Conservation (phyloP, 2,113 vertebrate species). For the Gymnarchus niloticus region DNA sequence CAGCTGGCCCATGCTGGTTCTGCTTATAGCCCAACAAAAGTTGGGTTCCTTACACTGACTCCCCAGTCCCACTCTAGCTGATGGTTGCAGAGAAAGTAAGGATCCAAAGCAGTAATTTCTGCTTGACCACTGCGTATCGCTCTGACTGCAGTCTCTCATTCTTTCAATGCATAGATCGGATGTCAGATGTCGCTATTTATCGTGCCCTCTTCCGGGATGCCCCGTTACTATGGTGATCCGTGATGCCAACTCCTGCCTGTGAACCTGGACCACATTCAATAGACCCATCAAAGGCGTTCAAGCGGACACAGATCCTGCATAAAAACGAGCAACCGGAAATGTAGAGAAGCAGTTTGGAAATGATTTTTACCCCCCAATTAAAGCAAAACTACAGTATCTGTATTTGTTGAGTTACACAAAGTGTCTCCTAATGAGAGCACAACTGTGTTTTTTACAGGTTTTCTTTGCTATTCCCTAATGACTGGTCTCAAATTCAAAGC, state of each 20-base stretch:
- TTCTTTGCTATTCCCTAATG: not conserved
- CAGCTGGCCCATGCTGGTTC: not conserved
- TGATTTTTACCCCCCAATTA: not conserved
- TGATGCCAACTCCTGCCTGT: not conserved
- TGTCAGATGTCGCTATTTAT: not conserved
- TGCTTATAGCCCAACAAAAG: not conserved
- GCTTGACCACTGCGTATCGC: not conserved
- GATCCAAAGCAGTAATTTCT: not conserved
- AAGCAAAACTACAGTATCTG: not conserved
- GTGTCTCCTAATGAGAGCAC: not conserved
- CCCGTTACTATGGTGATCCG: not conserved
- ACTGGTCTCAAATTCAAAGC: not conserved
- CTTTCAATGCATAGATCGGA: not conserved
- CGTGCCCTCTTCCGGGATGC: not conserved
- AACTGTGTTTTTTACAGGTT: not conserved
- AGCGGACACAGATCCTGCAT: not conserved
- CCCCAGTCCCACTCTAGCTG: not conserved
- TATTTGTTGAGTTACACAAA: not conserved
- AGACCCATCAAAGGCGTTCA: not conserved
- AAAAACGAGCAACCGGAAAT: not conserved
- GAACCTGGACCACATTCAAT: not conserved
- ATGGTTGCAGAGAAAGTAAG: not conserved
- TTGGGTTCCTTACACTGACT: not conserved
- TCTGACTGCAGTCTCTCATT: no score
- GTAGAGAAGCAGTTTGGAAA: not conserved